Percentiles rank a stretch among this genome's conserved stretches.
Conservation (phyloP, 2,797 vertebrate genomes). For the Silurus lanzhouensis region DNA sequence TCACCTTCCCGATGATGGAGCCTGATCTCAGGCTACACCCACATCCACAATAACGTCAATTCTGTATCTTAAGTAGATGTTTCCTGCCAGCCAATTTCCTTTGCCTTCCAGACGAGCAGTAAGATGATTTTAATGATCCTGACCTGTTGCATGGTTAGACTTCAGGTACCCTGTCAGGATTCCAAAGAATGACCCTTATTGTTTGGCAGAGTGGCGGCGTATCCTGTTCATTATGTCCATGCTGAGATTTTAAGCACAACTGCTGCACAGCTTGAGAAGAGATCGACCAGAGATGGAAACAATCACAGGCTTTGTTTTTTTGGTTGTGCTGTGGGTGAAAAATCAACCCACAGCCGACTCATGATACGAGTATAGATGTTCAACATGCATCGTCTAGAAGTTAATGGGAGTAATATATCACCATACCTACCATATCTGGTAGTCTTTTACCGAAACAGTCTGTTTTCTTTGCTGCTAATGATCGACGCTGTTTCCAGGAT, state of each 20-base stretch:
- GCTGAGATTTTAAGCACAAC: constrained; percentile 62
- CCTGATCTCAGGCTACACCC: background rate
- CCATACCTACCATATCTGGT: background rate
- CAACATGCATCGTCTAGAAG: background rate
- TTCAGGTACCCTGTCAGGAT: constrained; percentile 41
- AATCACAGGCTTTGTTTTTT: constrained; percentile 22
- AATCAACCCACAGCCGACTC: background rate
- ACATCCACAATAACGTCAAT: constrained; percentile 18
- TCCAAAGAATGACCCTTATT: constrained; percentile 61
- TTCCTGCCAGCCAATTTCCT: constrained; percentile 42
- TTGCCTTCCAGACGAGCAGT: constrained; percentile 56
- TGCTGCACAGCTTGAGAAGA: constrained; percentile 39
- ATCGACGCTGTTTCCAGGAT: no score
- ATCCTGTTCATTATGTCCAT: constrained; percentile 54
- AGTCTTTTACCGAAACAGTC: constrained; percentile 1
- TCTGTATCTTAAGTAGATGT: constrained; percentile 45
- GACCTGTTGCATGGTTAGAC: constrained; percentile 39
- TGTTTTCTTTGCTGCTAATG: constrained; percentile 2
- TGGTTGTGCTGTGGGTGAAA: constrained; percentile 41
- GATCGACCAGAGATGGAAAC: constrained; percentile 54
- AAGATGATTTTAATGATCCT: constrained; percentile 60
- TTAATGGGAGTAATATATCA: background rate
- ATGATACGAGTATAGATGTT: background rate
- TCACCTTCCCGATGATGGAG: background rate
- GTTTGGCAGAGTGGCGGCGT: constrained; percentile 52